phyloP scores from a whole-genome alignment of 2,113 vertebrate species.

The Agelaius tricolor region DNA sequence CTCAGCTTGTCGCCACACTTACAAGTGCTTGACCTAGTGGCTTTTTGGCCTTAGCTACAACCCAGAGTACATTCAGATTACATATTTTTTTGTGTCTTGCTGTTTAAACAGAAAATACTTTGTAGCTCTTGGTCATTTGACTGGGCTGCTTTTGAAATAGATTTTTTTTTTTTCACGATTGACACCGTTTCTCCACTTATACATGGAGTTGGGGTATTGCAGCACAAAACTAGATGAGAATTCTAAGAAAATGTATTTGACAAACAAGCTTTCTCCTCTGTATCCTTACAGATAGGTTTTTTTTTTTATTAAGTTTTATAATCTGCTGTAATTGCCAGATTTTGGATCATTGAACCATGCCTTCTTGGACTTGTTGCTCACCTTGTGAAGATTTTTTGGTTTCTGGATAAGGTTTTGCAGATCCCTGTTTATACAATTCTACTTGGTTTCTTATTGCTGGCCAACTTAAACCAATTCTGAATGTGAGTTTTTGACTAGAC shows the following conservation, averaged over 20 bases:
- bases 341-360: neutral
- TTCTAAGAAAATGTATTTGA: neutral
- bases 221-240: neutral
- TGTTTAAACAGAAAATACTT: neutral
- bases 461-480: neutral
- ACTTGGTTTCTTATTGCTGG: neutral
- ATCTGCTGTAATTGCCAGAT: neutral
- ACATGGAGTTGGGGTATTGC: neutral
- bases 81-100: neutral
- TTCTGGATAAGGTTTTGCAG: neutral
- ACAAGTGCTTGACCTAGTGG: neutral
- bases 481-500: neutral
- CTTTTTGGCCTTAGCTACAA: neutral
- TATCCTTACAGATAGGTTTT: neutral
- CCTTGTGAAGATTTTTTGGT: neutral
- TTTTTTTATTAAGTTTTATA: neutral
- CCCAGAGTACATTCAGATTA: neutral
- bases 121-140: neutral
- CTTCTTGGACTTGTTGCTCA: neutral
- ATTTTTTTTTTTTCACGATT: neutral
- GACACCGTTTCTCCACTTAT: neutral
- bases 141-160: neutral
- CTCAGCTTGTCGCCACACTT: neutral
- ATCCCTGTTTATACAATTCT: neutral
- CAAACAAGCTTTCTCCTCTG: neutral